phyloP scores from a whole-genome alignment of 1,140 invertebrate genomes.

The Acromyrmex heyeri region DNA sequence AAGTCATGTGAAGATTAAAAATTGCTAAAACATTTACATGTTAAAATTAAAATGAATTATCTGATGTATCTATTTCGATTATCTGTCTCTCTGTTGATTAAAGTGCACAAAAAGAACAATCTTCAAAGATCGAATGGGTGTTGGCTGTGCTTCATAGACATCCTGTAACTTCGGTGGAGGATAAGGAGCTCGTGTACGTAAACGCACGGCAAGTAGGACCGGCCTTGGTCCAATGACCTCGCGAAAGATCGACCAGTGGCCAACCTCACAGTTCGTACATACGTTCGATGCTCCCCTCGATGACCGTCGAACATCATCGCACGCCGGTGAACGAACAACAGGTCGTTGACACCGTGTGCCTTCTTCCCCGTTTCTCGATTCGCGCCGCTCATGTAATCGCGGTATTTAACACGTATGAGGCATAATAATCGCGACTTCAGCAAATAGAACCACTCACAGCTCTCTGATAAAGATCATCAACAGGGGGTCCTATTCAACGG shows the following conservation, averaged over 20 bases:
- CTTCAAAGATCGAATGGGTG: constrained; percentile 58
- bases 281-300: constrained; percentile 56
- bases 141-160: constrained; percentile 40
- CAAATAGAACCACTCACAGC: background rate
- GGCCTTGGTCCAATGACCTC: constrained; percentile 83
- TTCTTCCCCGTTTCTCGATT: constrained; percentile 34
- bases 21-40: too few species aligned
- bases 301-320: constrained; percentile 46
- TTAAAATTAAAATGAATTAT: too few species aligned
- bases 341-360: constrained; percentile 60
- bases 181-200: constrained; percentile 42
- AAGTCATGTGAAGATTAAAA: too few species aligned
- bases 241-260: constrained; percentile 65
- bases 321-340: constrained; percentile 8
- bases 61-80: background rate
- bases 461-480: background rate
- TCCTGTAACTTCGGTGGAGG: background rate
- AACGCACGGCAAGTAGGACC: constrained; percentile 75
- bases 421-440: constrained; percentile 21
- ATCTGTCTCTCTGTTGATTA: background rate
- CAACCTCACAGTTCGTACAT: constrained; percentile 54
- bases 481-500: background rate
- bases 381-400: constrained; percentile 46
- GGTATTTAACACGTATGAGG: constrained; percentile 45
- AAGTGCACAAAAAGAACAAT: constrained; percentile 42